Evolutionary conservation across 1,140 invertebrate species (phyloP).

Genomic region (Epicauta chinensis): DNA sequence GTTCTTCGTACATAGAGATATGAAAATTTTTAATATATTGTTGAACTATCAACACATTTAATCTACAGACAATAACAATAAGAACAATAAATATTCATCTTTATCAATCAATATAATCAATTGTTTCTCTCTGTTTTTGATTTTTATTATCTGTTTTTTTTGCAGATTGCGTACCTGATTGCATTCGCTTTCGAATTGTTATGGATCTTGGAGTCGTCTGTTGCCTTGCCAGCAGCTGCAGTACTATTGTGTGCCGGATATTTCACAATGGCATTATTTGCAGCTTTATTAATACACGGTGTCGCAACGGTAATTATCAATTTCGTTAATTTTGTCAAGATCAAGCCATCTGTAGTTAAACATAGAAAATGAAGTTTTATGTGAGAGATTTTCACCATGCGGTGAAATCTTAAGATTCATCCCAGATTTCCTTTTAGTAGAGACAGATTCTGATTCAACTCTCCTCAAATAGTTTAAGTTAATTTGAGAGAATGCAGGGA

Average conservation of each 20-base stretch:
- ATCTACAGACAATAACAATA: neutral
- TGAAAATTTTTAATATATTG: too few relatives aligned
- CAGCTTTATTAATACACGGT: conserved; percentile 53
- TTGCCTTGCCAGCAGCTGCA: conserved; percentile 50
- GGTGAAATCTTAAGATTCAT: too few relatives aligned
- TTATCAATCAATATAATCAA: neutral
- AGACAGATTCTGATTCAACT: too few relatives aligned
- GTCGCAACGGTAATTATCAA: conserved; percentile 51
- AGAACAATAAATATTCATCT: neutral
- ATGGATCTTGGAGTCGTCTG: conserved; percentile 52
- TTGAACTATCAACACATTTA: neutral
- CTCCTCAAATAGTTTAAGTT: too few relatives aligned
- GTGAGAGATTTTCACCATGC: too few relatives aligned
- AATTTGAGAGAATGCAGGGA: too few relatives aligned
- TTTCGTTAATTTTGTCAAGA: too few relatives aligned
- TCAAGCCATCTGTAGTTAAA: too few relatives aligned
- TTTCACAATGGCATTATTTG: conserved; percentile 52
- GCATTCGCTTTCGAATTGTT: conserved; percentile 54
- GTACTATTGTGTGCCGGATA: conserved; percentile 55
- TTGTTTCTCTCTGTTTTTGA: conserved; percentile 1
- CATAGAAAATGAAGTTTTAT: too few relatives aligned
- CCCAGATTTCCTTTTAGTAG: too few relatives aligned
- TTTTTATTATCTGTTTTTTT: conserved; percentile 23
- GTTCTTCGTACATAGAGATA: too few relatives aligned
- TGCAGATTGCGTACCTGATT: conserved; percentile 54